These are phyloP conservation scores for Drosophila baimaii DNA, from an alignment of 1,140 invertebrate species.

Conservation along the genomic window DNA sequence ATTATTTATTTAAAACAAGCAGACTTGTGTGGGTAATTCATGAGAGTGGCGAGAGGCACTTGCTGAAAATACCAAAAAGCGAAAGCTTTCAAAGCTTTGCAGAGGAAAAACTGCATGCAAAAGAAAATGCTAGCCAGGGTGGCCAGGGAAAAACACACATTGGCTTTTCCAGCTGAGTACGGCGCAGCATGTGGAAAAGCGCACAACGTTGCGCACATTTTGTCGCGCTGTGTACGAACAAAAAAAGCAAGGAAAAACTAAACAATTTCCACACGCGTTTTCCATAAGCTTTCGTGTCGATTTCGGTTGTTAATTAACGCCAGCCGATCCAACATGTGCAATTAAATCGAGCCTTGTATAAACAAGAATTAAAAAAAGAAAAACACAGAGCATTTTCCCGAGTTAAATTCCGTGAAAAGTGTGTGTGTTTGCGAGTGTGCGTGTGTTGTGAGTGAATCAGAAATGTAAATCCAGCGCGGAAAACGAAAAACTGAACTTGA, in stretches of 20 bases:
- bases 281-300: conserved; percentile 28
- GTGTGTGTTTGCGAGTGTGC: conserved; percentile 16
- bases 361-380: conserved; percentile 12
- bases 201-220: conserved; percentile 68
- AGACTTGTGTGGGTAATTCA: conserved; percentile 15
- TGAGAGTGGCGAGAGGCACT: not conserved
- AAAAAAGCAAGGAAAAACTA: conserved; percentile 23
- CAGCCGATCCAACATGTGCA: conserved; percentile 29
- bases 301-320: conserved; percentile 34
- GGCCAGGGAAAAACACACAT: conserved; percentile 39
- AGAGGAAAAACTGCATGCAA: conserved; percentile 32
- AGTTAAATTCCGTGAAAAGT: conserved; percentile 32
- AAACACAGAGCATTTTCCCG: conserved; percentile 7
- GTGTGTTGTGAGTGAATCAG: conserved; percentile 4
- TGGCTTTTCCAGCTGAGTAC: conserved; percentile 79
- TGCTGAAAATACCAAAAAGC: conserved; percentile 38
- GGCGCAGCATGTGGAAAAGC: conserved; percentile 77
- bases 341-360: conserved; percentile 34
- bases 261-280: conserved; percentile 48
- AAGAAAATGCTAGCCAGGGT: conserved; percentile 46
- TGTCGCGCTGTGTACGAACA: conserved; percentile 46
- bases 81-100: conserved; percentile 41
- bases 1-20: conserved; percentile 13
- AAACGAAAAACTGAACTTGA: conserved; percentile 49
- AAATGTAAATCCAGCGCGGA: conserved; percentile 15